Conservation (phyloP, 2,888 invertebrate genomes). For the Petrolisthes cinctipes region DNA sequence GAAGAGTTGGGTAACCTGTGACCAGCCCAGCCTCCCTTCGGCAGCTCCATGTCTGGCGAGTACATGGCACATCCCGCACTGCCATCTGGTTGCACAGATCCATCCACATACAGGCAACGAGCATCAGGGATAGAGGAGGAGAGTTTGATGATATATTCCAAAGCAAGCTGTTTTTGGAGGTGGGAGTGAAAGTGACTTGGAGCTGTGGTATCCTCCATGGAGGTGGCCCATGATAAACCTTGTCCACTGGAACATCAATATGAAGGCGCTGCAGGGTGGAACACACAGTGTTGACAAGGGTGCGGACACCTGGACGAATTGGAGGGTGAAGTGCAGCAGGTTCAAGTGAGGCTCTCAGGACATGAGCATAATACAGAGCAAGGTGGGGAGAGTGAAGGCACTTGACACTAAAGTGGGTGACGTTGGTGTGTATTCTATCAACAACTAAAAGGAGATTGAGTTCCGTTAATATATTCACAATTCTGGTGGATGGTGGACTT, state of each 20-base stretch:
- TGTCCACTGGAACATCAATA: neutral
- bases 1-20: conserved; percentile 22
- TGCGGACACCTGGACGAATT: neutral
- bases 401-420: neutral
- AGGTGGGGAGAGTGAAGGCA: conserved; percentile 10
- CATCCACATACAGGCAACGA: neutral
- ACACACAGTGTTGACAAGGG: neutral
- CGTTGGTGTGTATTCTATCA: neutral
- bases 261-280: neutral
- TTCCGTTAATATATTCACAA: neutral
- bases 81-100: conserved; percentile 14
- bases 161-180: neutral
- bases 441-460: neutral
- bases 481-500: neutral
- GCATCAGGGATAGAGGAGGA: conserved; percentile 14
- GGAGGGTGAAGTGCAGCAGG: neutral
- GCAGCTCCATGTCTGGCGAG: conserved; percentile 5
- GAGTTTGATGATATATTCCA: neutral
- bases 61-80: neutral
- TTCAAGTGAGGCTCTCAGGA: neutral
- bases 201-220: too few relatives aligned
- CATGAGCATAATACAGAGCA: neutral
- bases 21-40: conserved; percentile 2
- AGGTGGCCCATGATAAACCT: neutral
- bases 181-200: too few relatives aligned